phyloP scores from a whole-genome alignment of 2,113 vertebrate genomes.

The Pipra filicauda region DNA sequence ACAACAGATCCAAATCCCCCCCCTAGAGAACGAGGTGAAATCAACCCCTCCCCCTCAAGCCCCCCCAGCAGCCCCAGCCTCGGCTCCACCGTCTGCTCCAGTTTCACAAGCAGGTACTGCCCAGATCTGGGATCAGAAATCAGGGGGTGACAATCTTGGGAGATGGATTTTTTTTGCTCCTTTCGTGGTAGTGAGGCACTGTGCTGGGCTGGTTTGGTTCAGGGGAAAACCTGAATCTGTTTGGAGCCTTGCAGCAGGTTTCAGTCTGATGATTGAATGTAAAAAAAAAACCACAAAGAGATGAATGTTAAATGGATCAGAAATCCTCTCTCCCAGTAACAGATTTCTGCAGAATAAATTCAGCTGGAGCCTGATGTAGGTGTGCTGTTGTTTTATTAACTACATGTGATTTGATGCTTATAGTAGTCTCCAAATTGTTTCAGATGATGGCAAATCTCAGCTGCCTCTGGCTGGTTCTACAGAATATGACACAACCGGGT shows the following conservation, averaged over 20 bases:
- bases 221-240: not conserved
- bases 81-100: conserved; percentile 49
- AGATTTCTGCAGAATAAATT: not conserved
- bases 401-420: not conserved
- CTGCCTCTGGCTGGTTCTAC: conserved; percentile 78
- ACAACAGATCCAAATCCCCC: conserved; percentile 61
- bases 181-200: not conserved
- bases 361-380: not conserved
- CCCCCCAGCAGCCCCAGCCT: conserved; percentile 56
- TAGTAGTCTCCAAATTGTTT: not conserved
- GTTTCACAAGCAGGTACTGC: conserved; percentile 72
- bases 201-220: not conserved
- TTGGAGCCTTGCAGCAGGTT: not conserved
- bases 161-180: accelerated
- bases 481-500: conserved; percentile 82
- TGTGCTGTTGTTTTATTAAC: not conserved
- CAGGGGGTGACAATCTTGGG: not conserved
- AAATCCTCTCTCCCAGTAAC: not conserved
- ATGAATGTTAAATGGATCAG: not conserved
- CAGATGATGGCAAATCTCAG: conserved; percentile 89
- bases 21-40: conserved; percentile 73
- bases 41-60: conserved; percentile 65
- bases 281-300: not conserved
- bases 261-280: not conserved
- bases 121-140: not conserved